Base-by-base conservation (phyloP, 2,888 invertebrate genomes). In the Phalangium opilio region DNA sequence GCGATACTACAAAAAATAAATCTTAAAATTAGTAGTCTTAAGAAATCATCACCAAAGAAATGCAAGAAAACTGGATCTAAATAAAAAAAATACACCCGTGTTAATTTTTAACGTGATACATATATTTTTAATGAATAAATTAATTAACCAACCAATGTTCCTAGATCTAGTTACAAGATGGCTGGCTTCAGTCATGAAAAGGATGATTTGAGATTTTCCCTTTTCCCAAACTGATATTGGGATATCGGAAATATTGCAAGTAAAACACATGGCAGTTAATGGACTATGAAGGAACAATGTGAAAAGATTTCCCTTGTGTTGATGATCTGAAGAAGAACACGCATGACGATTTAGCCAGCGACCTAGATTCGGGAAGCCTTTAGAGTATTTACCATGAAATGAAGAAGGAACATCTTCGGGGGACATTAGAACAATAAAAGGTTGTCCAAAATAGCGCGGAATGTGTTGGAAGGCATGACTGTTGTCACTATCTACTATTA, bases 271-370 rank as follows among this genome's bases (percentile, higher is more conserved):
- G 54, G 86, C 89, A 61, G 85, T 83, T 63, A 93, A 73, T 40
- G 95, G 93, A 62, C 85, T 83, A 70, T 93, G 90, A 59, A 95
- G 78, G 74, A 95, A 95, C 64, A 93, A 73, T 20, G 93, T 93
- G 70, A 95, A 90, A 58, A 95, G 72, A 62, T 83, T 89, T 51
- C 93, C 95, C 62, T 86, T 81, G 53, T 67, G 64, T 35, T 60
- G 61, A 53, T 68, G 67, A 50, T 69, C 70, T 73, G 79, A 36
- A 59, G 27, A 27, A 7, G 27, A 8, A 27, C 27, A 27, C 8
- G 27, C 27, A 27, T 27, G 5, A n/a, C n/a, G n/a, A n/a, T 27
- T 27, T 27, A 27, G 4, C 4, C 27, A 27, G 27, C 8, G 8
- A 8, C 4, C 27, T 27, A 27, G 8, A 27, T 27, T 27, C 8